Percentiles rank a stretch among this genome's conserved stretches.
phyloP scores from a whole-genome alignment of 2,888 invertebrate genomes.

The Drosophila affinis region DNA sequence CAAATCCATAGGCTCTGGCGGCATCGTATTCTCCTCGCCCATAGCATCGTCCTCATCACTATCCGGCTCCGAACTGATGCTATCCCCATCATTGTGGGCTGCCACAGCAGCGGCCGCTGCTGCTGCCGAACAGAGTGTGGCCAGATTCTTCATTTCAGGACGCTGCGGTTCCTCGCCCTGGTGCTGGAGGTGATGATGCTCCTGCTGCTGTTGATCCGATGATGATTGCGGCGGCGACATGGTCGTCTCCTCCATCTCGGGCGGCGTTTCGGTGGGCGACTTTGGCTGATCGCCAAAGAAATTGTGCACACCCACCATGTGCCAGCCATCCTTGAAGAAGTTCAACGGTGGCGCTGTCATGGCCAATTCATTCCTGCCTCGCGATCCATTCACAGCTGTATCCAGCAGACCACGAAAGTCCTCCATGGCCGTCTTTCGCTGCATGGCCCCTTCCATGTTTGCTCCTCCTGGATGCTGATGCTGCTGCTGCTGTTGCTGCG shows the following conservation, averaged over 20 bases:
- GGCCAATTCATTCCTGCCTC: conserved; percentile 51
- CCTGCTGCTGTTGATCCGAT: conserved; percentile 15
- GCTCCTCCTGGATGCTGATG: conserved; percentile 25
- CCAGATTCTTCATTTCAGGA: conserved; percentile 80
- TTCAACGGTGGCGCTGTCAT: conserved; percentile 69
- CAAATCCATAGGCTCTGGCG: conserved; percentile 68
- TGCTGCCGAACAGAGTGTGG: conserved; percentile 80
- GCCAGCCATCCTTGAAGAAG: conserved; percentile 82
- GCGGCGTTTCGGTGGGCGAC: conserved; percentile 83
- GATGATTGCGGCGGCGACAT: conserved; percentile 57
- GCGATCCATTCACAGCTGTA: conserved; percentile 67
- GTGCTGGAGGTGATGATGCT: conserved; percentile 34
- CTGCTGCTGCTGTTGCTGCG: conserved; percentile 40
- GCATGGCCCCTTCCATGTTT: conserved; percentile 48
- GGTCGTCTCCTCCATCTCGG: conserved; percentile 73
- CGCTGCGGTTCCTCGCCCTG: conserved; percentile 57
- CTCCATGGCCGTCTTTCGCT: conserved; percentile 64
- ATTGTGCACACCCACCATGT: conserved; percentile 81
- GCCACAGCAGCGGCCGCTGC: conserved; percentile 78
- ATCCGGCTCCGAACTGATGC: conserved; percentile 50
- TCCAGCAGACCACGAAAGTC: conserved; percentile 69
- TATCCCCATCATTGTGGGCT: conserved; percentile 48
- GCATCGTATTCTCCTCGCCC: conserved; percentile 66
- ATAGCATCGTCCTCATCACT: conserved; percentile 46
- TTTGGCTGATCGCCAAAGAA: conserved; percentile 84